Evolutionary conservation across 2,113 vertebrate genomes (phyloP).

Genomic region (Hymenochirus boettgeri): DNA sequence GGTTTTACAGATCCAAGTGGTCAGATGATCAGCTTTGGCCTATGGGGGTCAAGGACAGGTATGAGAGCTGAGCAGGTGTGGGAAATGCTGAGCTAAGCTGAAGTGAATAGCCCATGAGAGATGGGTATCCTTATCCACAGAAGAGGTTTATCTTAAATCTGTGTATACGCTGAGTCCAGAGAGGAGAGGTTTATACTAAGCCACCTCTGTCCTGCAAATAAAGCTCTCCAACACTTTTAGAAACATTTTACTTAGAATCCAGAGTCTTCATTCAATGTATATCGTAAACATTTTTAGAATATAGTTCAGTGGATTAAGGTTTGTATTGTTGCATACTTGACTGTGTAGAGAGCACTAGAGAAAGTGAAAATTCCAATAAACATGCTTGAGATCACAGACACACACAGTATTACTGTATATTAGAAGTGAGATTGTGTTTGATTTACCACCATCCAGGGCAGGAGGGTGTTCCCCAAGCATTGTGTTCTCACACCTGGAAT

Average conservation of each 20-base stretch:
- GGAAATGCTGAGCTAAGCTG: slow-evolving; percentile 74
- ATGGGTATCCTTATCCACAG: slow-evolving; percentile 24
- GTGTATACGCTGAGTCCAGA: slow-evolving; percentile 54
- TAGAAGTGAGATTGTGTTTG: too few species aligned
- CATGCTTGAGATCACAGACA: too few species aligned
- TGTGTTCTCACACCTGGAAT: too few species aligned
- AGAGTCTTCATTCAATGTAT: too few species aligned
- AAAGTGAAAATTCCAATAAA: too few species aligned
- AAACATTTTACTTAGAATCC: not conserved
- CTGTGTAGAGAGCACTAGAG: too few species aligned
- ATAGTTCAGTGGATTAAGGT: too few species aligned
- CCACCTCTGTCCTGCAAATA: slow-evolving; percentile 20
- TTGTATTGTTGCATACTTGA: too few species aligned
- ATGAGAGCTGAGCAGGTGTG: slow-evolving; percentile 52
- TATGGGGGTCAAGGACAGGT: slow-evolving; percentile 79
- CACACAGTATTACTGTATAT: too few species aligned
- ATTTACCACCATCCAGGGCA: too few species aligned
- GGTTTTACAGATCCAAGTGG: slow-evolving; percentile 62
- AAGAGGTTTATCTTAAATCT: slow-evolving; percentile 56
- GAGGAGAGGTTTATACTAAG: slow-evolving; percentile 34
- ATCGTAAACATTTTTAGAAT: too few species aligned
- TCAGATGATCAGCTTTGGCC: slow-evolving; percentile 57
- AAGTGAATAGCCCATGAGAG: slow-evolving; percentile 50
- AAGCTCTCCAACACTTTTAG: slow-evolving; percentile 1
- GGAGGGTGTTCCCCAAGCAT: too few species aligned